A percentile compares a stretch with the other conserved stretches of the same genome.
Conservation (phyloP, 2,797 vertebrate genomes). For the Huso huso region DNA sequence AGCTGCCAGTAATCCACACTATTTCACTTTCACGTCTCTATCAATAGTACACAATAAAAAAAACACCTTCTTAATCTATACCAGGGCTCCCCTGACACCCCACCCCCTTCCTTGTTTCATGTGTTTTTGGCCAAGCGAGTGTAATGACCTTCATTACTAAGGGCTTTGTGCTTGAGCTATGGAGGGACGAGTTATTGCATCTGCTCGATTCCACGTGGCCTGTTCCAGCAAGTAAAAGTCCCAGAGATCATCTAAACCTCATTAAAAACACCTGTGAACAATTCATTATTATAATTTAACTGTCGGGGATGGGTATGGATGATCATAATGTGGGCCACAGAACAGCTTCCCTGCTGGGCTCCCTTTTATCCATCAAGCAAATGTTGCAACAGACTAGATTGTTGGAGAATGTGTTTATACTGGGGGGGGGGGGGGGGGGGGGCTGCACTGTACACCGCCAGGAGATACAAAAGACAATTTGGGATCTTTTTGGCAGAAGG, state of each 20-base stretch:
- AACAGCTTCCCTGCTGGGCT: constrained; percentile 48
- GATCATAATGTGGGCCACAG: constrained; percentile 57
- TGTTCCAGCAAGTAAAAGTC: constrained; percentile 58
- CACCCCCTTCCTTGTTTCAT: constrained; percentile 44
- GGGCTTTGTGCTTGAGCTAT: constrained; percentile 46
- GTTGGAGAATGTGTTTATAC: not conserved
- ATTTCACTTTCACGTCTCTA: constrained; percentile 10
- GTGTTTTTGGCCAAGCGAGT: constrained; percentile 56
- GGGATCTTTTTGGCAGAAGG: no score
- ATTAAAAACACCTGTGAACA: constrained; percentile 77
- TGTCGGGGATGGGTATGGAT: constrained; percentile 56
- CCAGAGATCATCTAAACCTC: constrained; percentile 69
- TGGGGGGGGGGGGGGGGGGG: no score
- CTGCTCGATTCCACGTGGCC: constrained; percentile 69
- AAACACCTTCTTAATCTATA: constrained; percentile 17
- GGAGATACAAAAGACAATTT: no score
- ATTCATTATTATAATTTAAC: constrained; percentile 80
- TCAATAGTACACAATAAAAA: constrained; percentile 17
- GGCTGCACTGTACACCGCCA: not conserved
- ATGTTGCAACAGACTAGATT: constrained; percentile 20
- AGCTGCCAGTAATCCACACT: not conserved
- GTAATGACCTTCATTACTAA: constrained; percentile 56
- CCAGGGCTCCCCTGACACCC: constrained; percentile 25
- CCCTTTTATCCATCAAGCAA: constrained; percentile 31
- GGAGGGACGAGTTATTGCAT: constrained; percentile 49